phyloP scores from a whole-genome alignment of 2,888 invertebrate species.

The Metellina segmentata region DNA sequence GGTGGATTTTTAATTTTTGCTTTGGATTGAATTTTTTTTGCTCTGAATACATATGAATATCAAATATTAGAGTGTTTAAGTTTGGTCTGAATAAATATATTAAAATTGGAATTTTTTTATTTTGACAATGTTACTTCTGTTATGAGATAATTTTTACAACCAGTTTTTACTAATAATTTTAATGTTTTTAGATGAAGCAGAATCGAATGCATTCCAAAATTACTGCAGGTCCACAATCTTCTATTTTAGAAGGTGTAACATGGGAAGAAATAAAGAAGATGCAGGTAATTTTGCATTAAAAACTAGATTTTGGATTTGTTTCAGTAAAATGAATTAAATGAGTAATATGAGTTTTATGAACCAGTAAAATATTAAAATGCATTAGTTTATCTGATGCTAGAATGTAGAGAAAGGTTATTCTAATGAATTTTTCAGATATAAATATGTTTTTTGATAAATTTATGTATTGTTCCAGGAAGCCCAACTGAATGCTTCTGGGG shows the following conservation, averaged over 20 bases:
- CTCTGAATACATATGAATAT: too few relatives aligned
- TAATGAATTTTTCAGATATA: neutral
- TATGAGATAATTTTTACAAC: neutral
- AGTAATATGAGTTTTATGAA: neutral
- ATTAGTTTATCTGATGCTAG: neutral
- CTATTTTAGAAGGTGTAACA: constrained; percentile 97
- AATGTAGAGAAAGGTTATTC: too few relatives aligned
- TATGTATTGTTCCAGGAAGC: constrained; percentile 65
- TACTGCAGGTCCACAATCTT: constrained; percentile 96
- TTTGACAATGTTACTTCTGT: too few relatives aligned
- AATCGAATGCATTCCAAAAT: constrained; percentile 78
- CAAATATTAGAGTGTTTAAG: too few relatives aligned
- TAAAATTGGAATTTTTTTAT: too few relatives aligned
- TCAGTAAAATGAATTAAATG: neutral
- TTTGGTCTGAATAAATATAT: too few relatives aligned
- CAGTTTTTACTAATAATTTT: neutral
- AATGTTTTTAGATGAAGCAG: constrained; percentile 77
- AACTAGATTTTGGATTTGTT: neutral
- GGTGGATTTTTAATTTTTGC: too few relatives aligned
- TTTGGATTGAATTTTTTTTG: too few relatives aligned
- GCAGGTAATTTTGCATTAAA: constrained; percentile 83
- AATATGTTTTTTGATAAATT: neutral
- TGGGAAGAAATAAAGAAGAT: constrained; percentile 98
- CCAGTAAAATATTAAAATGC: too few relatives aligned
- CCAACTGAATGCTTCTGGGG: constrained; percentile 85